phyloP scores from a whole-genome alignment of 2,113 vertebrate species.

The Ochotona curzoniae region DNA sequence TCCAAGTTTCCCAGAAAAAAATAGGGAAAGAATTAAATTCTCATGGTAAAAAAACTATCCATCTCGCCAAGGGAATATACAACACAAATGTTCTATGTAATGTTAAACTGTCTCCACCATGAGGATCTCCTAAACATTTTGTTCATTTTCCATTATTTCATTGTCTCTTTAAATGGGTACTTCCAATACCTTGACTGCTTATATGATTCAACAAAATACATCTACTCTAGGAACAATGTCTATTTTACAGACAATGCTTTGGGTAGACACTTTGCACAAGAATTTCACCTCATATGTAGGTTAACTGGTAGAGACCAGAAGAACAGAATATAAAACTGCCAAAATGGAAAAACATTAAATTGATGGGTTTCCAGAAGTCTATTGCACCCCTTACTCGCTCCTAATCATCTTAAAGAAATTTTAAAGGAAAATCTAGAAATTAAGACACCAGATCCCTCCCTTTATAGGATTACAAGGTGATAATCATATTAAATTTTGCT shows the following conservation, averaged over 20 bases:
- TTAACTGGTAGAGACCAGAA: conserved; percentile 72
- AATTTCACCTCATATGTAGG: conserved; percentile 77
- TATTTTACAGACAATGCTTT: conserved; percentile 65
- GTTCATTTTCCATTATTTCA: background rate
- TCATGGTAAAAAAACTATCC: conserved; percentile 8
- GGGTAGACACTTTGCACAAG: conserved; percentile 72
- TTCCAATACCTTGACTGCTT: conserved; percentile 31
- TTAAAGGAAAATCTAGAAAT: conserved; percentile 60
- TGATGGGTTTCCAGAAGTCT: conserved; percentile 71
- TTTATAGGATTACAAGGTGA: conserved; percentile 39
- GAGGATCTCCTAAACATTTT: background rate
- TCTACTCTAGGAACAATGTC: conserved; percentile 37
- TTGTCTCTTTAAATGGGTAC: conserved; percentile 19
- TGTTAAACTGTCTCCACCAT: conserved; percentile 16
- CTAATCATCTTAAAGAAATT: conserved; percentile 58
- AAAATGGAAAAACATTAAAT: conserved; percentile 74
- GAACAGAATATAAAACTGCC: conserved; percentile 77
- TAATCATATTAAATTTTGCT: conserved; percentile 6
- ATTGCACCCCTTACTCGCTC: conserved; percentile 52
- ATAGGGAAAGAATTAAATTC: background rate
- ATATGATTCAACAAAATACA: conserved; percentile 45
- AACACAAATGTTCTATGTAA: background rate
- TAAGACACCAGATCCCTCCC: conserved; percentile 9
- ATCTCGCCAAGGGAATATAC: background rate
- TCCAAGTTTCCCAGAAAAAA: background rate